Evolutionary conservation across 2,113 vertebrate genomes (phyloP), one percentile per base, ranked within the genome.

Genomic region (Ictalurus punctatus): DNA sequence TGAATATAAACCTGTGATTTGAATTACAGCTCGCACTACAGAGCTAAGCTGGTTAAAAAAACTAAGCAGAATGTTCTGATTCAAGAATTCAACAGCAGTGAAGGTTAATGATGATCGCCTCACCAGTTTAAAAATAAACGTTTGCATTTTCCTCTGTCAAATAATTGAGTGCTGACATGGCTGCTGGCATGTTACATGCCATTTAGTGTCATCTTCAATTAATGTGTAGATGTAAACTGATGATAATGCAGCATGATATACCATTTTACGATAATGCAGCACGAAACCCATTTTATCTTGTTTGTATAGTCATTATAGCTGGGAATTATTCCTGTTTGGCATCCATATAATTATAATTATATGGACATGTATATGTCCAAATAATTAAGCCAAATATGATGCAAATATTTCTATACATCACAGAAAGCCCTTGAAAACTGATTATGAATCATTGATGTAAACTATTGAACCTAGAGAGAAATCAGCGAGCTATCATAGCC

Each of bases 401-500:
- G 37, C 27, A 48, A 44, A 61, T 65, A 54, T 17, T 34, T 69
- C 10, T 27, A 14, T 9, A 58, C n/a, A 58, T n/a, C 13, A 65
- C 27, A 44, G 78, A 79, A 73, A 78, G 23, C 23, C 27, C 16
- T 30, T 19, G 9, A 88, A 34, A 63, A 54, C 40, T 16, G 54
- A 48, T 65, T 67, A 56, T 21, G 25, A 82, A 88, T 63, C 48
- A 48, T 21, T 61, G 8, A 85, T 21, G 8, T 85, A 37, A 69
- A 76, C 73, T 80, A 9, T 2, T 81, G 54, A 88, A 85, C 56
- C 59, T 56, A 34, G 7, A 83, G 58, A 74, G 78, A 79, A 79
- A 87, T 54, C 90, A 86, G 87, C 84, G 78, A 89, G 85, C 88
- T 91, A 92, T 92, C 84, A 16, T 27, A 30, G 63, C 7, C 2